These are phyloP conservation scores for Percopsis transmontana DNA, from an alignment of 2,113 vertebrate genomes.

Conservation along the genomic window DNA sequence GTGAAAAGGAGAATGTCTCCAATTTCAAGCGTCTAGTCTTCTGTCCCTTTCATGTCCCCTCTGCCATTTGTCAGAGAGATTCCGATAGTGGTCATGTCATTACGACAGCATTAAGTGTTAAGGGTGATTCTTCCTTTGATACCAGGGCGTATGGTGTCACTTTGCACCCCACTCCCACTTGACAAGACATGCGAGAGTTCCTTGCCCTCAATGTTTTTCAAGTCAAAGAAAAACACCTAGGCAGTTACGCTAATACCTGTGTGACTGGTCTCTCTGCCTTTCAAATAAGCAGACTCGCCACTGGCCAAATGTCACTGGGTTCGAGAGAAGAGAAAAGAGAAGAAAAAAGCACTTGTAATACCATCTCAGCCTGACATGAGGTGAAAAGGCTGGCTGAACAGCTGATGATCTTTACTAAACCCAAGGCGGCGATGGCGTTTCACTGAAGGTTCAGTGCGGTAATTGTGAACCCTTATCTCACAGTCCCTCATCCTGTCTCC, in stretches of 20 bases:
- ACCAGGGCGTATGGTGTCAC: slow-evolving; percentile 34
- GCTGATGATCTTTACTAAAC: neutral
- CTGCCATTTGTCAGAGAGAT: slow-evolving; percentile 31
- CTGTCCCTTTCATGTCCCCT: slow-evolving; percentile 5
- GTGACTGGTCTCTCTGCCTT: slow-evolving; percentile 18
- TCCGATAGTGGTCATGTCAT: slow-evolving; percentile 51
- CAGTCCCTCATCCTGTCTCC: neutral
- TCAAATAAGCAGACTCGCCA: slow-evolving; percentile 22
- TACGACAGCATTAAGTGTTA: slow-evolving; percentile 66
- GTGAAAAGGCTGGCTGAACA: neutral
- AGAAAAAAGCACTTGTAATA: neutral
- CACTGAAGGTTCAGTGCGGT: neutral
- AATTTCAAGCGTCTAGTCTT: slow-evolving; percentile 11
- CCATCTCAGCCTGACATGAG: neutral
- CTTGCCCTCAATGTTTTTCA: slow-evolving; percentile 39
- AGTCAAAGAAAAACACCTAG: slow-evolving; percentile 31
- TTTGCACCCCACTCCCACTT: slow-evolving; percentile 10
- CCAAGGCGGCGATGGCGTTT: neutral
- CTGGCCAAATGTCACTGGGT: slow-evolving; percentile 19
- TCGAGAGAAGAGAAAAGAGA: no score
- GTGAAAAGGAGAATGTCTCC: neutral
- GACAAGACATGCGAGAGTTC: slow-evolving; percentile 50
- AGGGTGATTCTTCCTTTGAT: slow-evolving; percentile 52
- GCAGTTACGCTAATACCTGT: slow-evolving; percentile 35
- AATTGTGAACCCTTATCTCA: neutral